A percentile compares a stretch with the other conserved stretches of the same genome.
These are phyloP conservation scores for Geotrupes spiniger DNA, from an alignment of 2,888 invertebrate genomes.

Conservation along the genomic window DNA sequence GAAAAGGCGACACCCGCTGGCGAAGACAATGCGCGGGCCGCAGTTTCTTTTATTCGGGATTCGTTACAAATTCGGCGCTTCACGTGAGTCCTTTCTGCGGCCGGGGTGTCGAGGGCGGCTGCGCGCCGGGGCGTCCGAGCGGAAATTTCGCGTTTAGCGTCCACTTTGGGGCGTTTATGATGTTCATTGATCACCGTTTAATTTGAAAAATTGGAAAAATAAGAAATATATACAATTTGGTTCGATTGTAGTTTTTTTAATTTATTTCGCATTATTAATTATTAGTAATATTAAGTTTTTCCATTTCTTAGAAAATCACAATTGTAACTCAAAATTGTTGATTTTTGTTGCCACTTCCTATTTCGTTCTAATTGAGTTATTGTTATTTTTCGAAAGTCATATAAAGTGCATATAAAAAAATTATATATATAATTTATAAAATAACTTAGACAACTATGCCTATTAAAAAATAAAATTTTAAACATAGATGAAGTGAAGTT, in stretches of 20 bases:
- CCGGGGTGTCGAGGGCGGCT: slow-evolving; percentile 10
- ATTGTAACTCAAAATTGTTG: too few species aligned
- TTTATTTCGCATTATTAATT: not conserved
- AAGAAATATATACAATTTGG: too few species aligned
- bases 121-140: slow-evolving; percentile 8
- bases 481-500: too few species aligned
- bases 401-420: too few species aligned
- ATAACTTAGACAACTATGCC: too few species aligned
- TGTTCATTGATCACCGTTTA: not conserved
- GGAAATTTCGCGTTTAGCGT: not conserved
- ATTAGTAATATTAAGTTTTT: not conserved
- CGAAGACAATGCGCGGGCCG: slow-evolving; percentile 25
- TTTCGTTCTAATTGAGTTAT: too few species aligned
- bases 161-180: not conserved
- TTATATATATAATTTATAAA: too few species aligned
- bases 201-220: not conserved
- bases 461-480: too few species aligned
- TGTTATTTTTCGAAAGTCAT: too few species aligned
- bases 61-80: slow-evolving; percentile 32
- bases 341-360: too few species aligned
- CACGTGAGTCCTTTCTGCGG: slow-evolving; percentile 26
- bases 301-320: too few species aligned
- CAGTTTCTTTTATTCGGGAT: slow-evolving; percentile 29
- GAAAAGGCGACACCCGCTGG: slow-evolving; percentile 23
- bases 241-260: not conserved